These are phyloP conservation scores for Anolis carolinensis DNA, from an alignment of 2,113 vertebrate species.

Conservation along the genomic window DNA sequence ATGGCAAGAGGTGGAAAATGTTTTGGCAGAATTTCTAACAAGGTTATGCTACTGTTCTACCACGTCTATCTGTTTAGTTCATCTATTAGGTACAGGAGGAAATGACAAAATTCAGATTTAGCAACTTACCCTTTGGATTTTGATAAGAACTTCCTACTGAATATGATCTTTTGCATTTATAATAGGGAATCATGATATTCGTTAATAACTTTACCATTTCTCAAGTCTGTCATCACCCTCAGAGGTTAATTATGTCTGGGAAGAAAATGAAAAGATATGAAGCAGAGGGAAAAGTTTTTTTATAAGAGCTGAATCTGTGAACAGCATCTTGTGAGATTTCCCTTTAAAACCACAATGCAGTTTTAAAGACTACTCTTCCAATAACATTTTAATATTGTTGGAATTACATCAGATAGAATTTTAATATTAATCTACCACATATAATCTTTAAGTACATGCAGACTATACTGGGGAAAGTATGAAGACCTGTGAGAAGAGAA, in stretches of 20 bases:
- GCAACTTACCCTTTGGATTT: constrained; percentile 36
- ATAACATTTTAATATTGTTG: constrained; percentile 50
- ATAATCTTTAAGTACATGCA: constrained; percentile 35
- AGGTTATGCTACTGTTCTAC: constrained; percentile 46
- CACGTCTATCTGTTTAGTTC: constrained; percentile 33
- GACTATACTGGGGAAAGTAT: background rate
- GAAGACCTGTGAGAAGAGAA: background rate
- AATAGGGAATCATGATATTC: constrained; percentile 41
- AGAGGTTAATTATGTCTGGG: constrained; percentile 61
- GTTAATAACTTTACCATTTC: constrained; percentile 58
- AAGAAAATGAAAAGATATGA: constrained; percentile 52
- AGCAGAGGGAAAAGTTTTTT: constrained; percentile 38
- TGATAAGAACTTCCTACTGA: constrained; percentile 54
- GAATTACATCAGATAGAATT: constrained; percentile 35
- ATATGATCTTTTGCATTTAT: constrained; percentile 59
- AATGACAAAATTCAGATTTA: constrained; percentile 31
- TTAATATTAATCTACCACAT: constrained; percentile 33
- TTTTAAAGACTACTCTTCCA: constrained; percentile 25
- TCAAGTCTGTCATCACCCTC: constrained; percentile 46
- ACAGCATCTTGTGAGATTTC: constrained; percentile 36
- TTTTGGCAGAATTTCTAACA: constrained; percentile 40
- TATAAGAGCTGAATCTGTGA: constrained; percentile 49
- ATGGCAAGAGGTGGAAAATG: background rate
- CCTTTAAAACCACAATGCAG: constrained; percentile 22
- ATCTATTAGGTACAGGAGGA: constrained; percentile 20